phyloP scores from a whole-genome alignment of 2,888 invertebrate species.

The Muscina levida region DNA sequence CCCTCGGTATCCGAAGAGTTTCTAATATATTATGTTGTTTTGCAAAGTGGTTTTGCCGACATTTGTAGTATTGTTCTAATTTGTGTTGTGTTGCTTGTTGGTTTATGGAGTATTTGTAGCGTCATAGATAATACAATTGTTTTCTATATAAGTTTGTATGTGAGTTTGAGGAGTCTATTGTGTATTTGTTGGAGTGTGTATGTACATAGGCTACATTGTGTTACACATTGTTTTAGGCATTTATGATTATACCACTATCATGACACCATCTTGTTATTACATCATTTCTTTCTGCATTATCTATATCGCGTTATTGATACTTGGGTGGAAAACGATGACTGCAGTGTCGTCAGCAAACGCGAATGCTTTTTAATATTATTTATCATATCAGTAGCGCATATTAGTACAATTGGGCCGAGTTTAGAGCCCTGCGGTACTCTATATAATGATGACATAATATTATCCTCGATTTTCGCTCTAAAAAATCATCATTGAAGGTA shows the following conservation, averaged over 20 bases:
- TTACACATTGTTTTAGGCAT: neutral
- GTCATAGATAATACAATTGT: no score
- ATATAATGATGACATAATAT: no score
- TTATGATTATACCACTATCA: no score
- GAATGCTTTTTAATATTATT: neutral
- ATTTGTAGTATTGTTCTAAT: no score
- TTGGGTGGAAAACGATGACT: neutral
- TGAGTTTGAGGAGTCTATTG: no score
- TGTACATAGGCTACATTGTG: neutral
- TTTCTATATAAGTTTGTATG: no score
- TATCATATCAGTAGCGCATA: slow-evolving; percentile 17
- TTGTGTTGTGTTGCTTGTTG: no score
- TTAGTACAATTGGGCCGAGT: slow-evolving; percentile 10
- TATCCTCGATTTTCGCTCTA: neutral
- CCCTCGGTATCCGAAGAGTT: no score
- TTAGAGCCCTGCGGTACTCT: no score
- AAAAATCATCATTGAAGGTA: neutral
- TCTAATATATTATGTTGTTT: no score
- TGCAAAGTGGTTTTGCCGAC: no score
- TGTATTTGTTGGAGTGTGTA: neutral
- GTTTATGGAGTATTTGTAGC: neutral
- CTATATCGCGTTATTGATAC: neutral
- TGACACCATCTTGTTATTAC: neutral
- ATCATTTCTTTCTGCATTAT: neutral
- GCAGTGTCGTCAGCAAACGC: slow-evolving; percentile 12